A percentile compares a stretch with the other conserved stretches of the same genome.
These are phyloP conservation scores for Archips crataeganus DNA, from an alignment of 2,888 invertebrate genomes.

Conservation along the genomic window DNA sequence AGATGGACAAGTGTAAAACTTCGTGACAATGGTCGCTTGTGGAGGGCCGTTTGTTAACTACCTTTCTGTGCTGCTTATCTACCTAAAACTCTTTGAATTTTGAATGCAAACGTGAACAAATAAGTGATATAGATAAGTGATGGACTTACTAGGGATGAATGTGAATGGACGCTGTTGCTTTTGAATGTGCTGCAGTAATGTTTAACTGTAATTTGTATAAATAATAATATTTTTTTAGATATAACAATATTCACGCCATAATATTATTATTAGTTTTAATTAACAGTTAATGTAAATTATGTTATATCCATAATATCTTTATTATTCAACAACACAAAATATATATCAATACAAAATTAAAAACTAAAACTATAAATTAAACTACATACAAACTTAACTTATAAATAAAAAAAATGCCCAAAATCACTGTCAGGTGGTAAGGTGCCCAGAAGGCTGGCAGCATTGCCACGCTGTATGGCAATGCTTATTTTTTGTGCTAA, in stretches of 20 bases:
- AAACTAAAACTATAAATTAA: too few species aligned
- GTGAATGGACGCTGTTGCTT: background rate
- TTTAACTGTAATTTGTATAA: background rate
- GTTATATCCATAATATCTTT: too few species aligned
- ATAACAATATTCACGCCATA: background rate
- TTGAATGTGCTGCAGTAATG: background rate
- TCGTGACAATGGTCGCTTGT: constrained; percentile 10
- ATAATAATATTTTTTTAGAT: background rate
- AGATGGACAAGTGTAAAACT: constrained; percentile 24
- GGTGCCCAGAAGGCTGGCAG: background rate
- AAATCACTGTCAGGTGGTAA: background rate
- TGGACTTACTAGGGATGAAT: too few species aligned
- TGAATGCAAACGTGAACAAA: constrained; percentile 1
- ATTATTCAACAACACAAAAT: too few species aligned
- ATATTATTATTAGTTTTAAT: too few species aligned
- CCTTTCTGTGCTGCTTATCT: background rate
- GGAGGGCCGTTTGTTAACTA: background rate
- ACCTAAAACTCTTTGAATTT: constrained; percentile 1
- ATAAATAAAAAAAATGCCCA: background rate
- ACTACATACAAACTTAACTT: too few species aligned
- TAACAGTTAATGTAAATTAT: too few species aligned
- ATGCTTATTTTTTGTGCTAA: background rate
- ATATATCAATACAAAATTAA: too few species aligned
- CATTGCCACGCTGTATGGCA: background rate
- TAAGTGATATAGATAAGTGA: background rate